Conservation (phyloP, 2,888 invertebrate genomes). For the Phengaris arion region DNA sequence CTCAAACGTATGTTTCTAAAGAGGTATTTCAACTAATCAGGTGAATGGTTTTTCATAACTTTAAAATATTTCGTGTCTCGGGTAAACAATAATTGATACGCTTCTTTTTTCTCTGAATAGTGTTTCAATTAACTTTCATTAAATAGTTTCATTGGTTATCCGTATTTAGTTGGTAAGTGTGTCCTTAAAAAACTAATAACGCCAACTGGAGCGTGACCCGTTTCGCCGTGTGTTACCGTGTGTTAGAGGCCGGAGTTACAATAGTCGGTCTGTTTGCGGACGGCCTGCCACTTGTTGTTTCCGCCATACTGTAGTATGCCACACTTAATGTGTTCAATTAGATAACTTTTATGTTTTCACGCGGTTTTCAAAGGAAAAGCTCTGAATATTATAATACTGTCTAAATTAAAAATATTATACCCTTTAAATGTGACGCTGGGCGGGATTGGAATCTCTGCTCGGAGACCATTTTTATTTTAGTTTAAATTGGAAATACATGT, state of each 20-base stretch:
- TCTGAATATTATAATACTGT: neutral
- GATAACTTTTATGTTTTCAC: constrained; percentile 5
- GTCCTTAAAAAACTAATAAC: constrained; percentile 23
- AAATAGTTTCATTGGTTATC: constrained; percentile 6
- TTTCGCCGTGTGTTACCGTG: constrained; percentile 32
- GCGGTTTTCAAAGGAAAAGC: neutral
- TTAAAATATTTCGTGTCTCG: no score
- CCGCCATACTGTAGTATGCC: constrained; percentile 47
- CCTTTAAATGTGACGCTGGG: no score
- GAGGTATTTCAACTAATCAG: no score
- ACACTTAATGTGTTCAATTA: constrained; percentile 32
- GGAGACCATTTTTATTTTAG: no score
- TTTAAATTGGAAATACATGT: no score
- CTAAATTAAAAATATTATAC: no score
- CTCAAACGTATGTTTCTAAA: neutral
- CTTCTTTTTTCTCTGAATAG: neutral
- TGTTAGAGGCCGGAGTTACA: constrained; percentile 48
- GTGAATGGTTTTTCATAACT: no score
- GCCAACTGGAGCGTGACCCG: constrained; percentile 33
- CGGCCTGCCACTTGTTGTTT: constrained; percentile 71
- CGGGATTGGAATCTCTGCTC: no score
- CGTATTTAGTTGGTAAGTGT: constrained; percentile 11
- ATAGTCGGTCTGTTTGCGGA: constrained; percentile 69
- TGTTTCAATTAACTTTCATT: neutral
- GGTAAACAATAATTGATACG: no score